phyloP scores from a whole-genome alignment of 2,888 invertebrate genomes.

The Strigamia maritima region DNA sequence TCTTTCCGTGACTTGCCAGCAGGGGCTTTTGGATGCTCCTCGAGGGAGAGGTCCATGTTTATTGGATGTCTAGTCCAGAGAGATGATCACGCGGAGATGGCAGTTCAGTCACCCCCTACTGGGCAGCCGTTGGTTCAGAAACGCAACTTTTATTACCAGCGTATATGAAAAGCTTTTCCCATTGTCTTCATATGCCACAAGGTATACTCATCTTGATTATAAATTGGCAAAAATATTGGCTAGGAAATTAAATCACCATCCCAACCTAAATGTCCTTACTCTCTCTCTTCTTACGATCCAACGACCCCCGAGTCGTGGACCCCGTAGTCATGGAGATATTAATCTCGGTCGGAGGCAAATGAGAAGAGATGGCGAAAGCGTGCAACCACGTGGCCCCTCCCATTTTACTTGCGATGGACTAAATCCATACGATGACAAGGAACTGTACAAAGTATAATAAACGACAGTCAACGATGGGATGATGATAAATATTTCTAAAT shows the following conservation, averaged over 20 bases:
- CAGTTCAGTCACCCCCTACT: conserved; percentile 15
- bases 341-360: conserved; percentile 24
- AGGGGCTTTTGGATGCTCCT: conserved; percentile 25
- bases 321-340: conserved; percentile 24
- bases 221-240: conserved; percentile 22
- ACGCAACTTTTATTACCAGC: conserved; percentile 13
- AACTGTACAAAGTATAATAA: background rate
- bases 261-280: background rate
- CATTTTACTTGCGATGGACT: background rate
- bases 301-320: conserved; percentile 22
- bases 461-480: background rate
- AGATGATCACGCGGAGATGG: conserved; percentile 20
- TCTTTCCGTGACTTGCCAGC: conserved; percentile 26
- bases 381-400: conserved; percentile 9
- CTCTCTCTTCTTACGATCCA: conserved; percentile 7
- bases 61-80: conserved; percentile 27
- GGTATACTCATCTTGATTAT: conserved; percentile 22
- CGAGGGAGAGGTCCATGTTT: conserved; percentile 26
- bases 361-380: conserved; percentile 15
- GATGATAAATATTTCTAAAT: background rate
- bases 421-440: conserved; percentile 1
- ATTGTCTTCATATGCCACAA: background rate
- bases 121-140: conserved; percentile 1
- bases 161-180: background rate
- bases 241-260: background rate